A percentile compares a stretch with the other conserved stretches of the same genome.
Evolutionary conservation across 2,888 invertebrate species (phyloP).

Genomic region (Stomorhina lunata): DNA sequence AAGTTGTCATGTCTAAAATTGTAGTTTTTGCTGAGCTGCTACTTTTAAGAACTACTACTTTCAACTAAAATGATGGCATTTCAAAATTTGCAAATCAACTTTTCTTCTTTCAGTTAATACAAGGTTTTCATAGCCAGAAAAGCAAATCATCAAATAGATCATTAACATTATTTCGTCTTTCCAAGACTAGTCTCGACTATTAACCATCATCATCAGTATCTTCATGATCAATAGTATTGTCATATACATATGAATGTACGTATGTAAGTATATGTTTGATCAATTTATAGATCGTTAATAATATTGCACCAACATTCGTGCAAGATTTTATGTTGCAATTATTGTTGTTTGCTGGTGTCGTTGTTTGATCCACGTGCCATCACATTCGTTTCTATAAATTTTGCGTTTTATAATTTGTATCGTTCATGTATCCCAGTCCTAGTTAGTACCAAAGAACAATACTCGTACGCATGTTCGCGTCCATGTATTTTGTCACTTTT

Average conservation of each 20-base stretch:
- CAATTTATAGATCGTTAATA: conserved; percentile 48
- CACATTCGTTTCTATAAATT: conserved; percentile 60
- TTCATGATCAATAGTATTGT: conserved; percentile 32
- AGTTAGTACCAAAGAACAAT: neutral
- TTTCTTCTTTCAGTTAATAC: conserved; percentile 37
- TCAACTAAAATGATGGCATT: neutral
- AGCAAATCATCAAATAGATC: conserved; percentile 36
- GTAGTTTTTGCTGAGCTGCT: conserved; percentile 1
- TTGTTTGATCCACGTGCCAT: conserved; percentile 63
- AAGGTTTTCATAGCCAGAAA: conserved; percentile 18
- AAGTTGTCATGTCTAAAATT: neutral
- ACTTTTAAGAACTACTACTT: neutral
- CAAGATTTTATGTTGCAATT: conserved; percentile 37
- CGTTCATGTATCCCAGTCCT: neutral
- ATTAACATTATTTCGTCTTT: conserved; percentile 25
- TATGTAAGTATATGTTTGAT: too few species aligned
- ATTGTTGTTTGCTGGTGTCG: conserved; percentile 32
- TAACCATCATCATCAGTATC: neutral
- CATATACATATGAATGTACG: conserved; percentile 57
- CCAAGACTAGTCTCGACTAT: neutral
- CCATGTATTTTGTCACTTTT: conserved; percentile 66
- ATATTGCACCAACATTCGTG: conserved; percentile 1
- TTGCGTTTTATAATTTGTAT: conserved; percentile 55
- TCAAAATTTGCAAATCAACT: conserved; percentile 46
- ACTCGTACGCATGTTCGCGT: conserved; percentile 37